Evolutionary conservation across 2,888 invertebrate species (phyloP), one percentile per base, ranked within the genome.

Genomic region (Drosophila birchii): DNA sequence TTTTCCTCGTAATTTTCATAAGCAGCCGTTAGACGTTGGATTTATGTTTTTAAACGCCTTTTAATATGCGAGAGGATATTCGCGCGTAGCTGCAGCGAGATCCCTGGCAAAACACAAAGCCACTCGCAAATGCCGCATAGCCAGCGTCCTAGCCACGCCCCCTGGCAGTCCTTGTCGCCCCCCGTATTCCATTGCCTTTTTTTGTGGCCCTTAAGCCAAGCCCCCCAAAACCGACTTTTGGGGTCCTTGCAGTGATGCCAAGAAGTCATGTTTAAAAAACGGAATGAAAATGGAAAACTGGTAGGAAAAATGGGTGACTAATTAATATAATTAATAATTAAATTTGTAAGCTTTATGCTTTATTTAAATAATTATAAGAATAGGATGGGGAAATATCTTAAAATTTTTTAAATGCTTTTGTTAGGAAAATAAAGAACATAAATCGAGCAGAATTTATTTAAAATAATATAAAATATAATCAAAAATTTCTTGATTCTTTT

Each of bases 41-140:
- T 90, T 90, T 90, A 90, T 90, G 90, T 84, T 90, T 90, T 90
- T 88, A 88, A 90, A 90, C 89, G 90, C 81, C 88, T 88, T 90
- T 90, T 89, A 89, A 90, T 90, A 90, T 90, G 83, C 89, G 88
- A 87, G 77, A 79, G 80, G 80, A 81, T 83, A 78, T 78, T 81
- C 78, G 76, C 82, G 81, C 72, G 63, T 56, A 59, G 67, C 69
- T 41, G 75, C 75, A 54, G 74, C 60, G 63, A 72, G 63, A 72
- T 60, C 72, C 51, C 64, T 47, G 49, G 56, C 54, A 74, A 58
- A 75, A 86, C 78, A 88, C 87, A 84, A 88, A 84, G 89, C 84
- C 81, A 88, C 88, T 84, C 66, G 86, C 83, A 88, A 84, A 88
- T 88, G 84, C 86, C 79, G 83, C 77, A 67, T 73, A 80, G 80